Base-by-base conservation (phyloP, 2,797 vertebrate genomes). In the Trachurus trachurus region DNA sequence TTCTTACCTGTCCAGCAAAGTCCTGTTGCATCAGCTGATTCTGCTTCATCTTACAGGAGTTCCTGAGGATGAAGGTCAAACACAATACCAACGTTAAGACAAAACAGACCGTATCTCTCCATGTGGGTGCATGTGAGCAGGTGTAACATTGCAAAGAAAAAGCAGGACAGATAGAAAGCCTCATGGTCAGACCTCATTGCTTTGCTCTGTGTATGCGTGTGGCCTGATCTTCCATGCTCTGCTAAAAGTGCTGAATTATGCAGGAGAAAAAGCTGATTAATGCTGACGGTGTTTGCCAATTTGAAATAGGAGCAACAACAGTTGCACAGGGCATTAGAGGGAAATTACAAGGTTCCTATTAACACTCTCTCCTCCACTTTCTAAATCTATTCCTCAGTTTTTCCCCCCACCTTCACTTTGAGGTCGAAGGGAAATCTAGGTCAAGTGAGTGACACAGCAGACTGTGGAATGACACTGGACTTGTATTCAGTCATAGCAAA, bases 31-130 rank as follows among this genome's bases (percentile, higher is more conserved):
- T 92, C 39, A 89, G 67, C 73, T 94, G 95, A 0, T 87, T 89
- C 57, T 91, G 96, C 92, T 96, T 97, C 88, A 95, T 95, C 89
- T 97, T 97, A 84, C 96, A 97, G 86, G 96, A 95, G 83, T 96
- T 97, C 94, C 97, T 98, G 80, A 26, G 68, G 10, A 85, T 16
- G 16, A 76, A 76, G 39, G 44, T 74, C 31, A 88, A 76, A 0
- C 63, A 56, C 22, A 81, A 71, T 52, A 84, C 68, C 12, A 80
- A 59, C 6, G 22, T 86, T 29, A 87, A 73, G 39, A 57, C 53
- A 52, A 73, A 66, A 22, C 16, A 71, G 58, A 73, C 75, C 40
- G 69, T 21, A 21, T 5, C 57, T 59, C 45, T 39, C 26, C 17
- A 4, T 61, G 42, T 67, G 73, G 71, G 72, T 47, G 66, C 49